Evolutionary conservation across 2,113 vertebrate genomes (phyloP).

Genomic region (Plestiodon gilberti): DNA sequence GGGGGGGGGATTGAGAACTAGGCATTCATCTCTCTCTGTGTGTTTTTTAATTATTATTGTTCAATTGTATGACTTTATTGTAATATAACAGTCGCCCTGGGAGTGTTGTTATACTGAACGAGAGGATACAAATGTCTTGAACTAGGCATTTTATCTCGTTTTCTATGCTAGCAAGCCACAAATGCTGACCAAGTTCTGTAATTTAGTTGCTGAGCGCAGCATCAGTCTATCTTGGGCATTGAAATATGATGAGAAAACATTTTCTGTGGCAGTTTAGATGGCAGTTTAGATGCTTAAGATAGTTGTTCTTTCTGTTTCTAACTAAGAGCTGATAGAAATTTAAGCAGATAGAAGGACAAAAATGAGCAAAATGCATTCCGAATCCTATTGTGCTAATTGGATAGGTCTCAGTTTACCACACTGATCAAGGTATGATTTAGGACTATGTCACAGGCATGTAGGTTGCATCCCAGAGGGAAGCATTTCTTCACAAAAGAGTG

Average conservation of each 20-base stretch:
- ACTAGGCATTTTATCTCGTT: background rate
- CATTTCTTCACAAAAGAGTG: background rate
- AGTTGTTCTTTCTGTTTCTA: background rate
- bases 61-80: no score
- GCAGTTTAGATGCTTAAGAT: background rate
- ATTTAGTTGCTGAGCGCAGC: conserved; percentile 17
- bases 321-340: background rate
- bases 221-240: background rate
- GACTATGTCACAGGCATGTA: background rate
- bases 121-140: background rate
- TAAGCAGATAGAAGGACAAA: background rate
- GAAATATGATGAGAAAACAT: background rate
- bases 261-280: background rate
- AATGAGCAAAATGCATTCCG: background rate
- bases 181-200: background rate
- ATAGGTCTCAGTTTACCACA: background rate
- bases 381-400: background rate
- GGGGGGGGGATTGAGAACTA: no score
- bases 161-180: background rate
- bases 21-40: no score
- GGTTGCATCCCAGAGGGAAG: background rate
- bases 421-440: background rate
- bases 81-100: no score
- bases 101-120: background rate
- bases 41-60: no score